Evolutionary conservation across 1,140 invertebrate genomes (phyloP).

Genomic region (Psix sp.): DNA sequence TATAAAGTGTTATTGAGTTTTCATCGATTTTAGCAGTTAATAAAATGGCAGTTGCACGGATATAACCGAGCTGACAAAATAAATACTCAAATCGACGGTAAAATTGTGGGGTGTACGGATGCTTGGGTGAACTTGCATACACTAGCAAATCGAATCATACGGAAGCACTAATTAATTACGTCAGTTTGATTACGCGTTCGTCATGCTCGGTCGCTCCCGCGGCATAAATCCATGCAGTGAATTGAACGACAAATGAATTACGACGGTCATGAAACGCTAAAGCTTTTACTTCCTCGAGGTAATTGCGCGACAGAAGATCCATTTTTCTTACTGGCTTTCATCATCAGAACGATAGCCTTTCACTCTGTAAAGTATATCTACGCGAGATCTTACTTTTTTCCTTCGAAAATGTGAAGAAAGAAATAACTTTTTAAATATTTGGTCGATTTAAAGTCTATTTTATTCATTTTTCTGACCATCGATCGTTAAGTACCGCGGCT

Average conservation of each 20-base stretch:
- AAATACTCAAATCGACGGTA: constrained; percentile 38
- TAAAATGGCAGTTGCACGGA: constrained; percentile 25
- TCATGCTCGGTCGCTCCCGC: constrained; percentile 51
- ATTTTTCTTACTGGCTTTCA: constrained; percentile 38
- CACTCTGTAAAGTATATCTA: background rate
- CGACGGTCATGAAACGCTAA: constrained; percentile 59
- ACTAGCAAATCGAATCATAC: constrained; percentile 57
- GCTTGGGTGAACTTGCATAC: constrained; percentile 54
- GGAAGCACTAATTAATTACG: constrained; percentile 61
- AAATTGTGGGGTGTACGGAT: constrained; percentile 39
- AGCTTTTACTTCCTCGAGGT: constrained; percentile 56
- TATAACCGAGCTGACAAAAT: constrained; percentile 7
- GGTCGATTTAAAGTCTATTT: too few species aligned
- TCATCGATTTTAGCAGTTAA: too few species aligned
- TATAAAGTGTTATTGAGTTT: too few species aligned
- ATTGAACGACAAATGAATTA: constrained; percentile 58
- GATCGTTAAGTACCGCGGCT: too few species aligned
- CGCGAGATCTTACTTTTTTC: too few species aligned
- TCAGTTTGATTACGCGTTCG: constrained; percentile 59
- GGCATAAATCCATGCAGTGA: constrained; percentile 52
- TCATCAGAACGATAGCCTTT: too few species aligned
- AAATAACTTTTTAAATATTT: too few species aligned
- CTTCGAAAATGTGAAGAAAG: too few species aligned
- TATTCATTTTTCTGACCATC: too few species aligned
- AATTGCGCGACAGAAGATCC: constrained; percentile 36